Evolutionary conservation across 1,140 invertebrate genomes (phyloP).

Genomic region (Lepidurus couesii): DNA sequence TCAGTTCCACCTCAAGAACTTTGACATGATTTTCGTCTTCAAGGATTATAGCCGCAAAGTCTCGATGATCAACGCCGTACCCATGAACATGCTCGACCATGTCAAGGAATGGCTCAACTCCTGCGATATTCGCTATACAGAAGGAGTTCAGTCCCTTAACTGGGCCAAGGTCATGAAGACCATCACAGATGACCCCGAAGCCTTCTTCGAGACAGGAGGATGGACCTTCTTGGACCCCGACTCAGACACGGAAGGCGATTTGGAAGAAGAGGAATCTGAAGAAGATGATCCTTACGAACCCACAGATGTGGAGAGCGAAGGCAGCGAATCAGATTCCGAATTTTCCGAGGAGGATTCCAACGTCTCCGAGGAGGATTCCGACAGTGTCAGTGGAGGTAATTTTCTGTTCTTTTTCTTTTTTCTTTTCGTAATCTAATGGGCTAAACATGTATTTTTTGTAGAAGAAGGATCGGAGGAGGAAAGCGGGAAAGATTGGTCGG

Average conservation of each 20-base stretch:
- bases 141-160: slow-evolving; percentile 97
- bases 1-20: slow-evolving; percentile 97
- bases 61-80: slow-evolving; percentile 94
- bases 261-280: slow-evolving; percentile 55
- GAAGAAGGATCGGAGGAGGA: slow-evolving; percentile 80
- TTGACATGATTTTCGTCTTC: slow-evolving; percentile 99
- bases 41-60: slow-evolving; percentile 95
- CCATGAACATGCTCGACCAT: slow-evolving; percentile 97
- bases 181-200: slow-evolving; percentile 95
- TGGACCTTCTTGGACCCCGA: slow-evolving; percentile 95
- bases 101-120: slow-evolving; percentile 99
- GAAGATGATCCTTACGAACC: slow-evolving; percentile 70
- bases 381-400: slow-evolving; percentile 64
- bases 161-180: slow-evolving; percentile 99
- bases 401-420: slow-evolving; percentile 38
- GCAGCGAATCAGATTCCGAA: slow-evolving; percentile 70
- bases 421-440: slow-evolving; percentile 9
- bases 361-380: slow-evolving; percentile 41
- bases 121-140: slow-evolving; percentile 94
- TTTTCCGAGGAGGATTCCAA: slow-evolving; percentile 70
- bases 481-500: slow-evolving; percentile 97
- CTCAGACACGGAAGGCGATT: slow-evolving; percentile 39
- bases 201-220: slow-evolving; percentile 96
- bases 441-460: slow-evolving; percentile 40
- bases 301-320: slow-evolving; percentile 66